Evolutionary conservation across 1,140 invertebrate species (phyloP), one percentile per base, ranked within the genome.

Genomic region (Psilanteris sp.): DNA sequence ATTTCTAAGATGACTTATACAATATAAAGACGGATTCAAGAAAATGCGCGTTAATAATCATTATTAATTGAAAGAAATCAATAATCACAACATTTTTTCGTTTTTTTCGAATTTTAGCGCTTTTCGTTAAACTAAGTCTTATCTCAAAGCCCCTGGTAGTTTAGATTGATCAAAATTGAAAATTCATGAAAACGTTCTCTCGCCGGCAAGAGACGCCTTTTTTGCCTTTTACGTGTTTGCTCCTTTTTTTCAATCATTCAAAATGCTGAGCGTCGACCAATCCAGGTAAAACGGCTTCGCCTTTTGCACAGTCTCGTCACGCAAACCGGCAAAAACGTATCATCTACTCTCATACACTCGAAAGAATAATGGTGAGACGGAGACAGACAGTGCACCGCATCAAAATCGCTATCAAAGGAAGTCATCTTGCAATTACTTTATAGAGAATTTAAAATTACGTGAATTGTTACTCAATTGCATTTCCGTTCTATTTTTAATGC

Each of bases 91-190:
- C n/a, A n/a, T n/a, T n/a, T n/a, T n/a, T n/a, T n/a, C n/a, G n/a
- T n/a, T n/a, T n/a, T n/a, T n/a, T n/a, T n/a, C n/a, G 6, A 32
- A 9, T 7, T 54, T 10, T 7, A 32, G 1, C 36, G 18, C 24
- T 52, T 18, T 20, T 26, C 16, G 8, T 54, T 20, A 7, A 41
- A 27, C 32, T 43, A 39, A 62, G 26, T 24, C 62, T 57, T 29
- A 50, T 43, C 48, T 46, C n/a, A 36, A 54, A 62, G 41, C 36
- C n/a, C n/a, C 6, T 6, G 31, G 36, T 29, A 64, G 59, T 73
- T 73, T 66, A 66, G 34, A 64, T 37, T 52, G 59, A 66, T 73
- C 55, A 68, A 67, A 68, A 72, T 75, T 62, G 55, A 75, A 75
- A 75, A 75, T 75, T 75, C 72, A 75, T 75, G 62, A 75, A 75